Conservation (phyloP, 2,113 vertebrate genomes). For the Dasyurus viverrinus region DNA sequence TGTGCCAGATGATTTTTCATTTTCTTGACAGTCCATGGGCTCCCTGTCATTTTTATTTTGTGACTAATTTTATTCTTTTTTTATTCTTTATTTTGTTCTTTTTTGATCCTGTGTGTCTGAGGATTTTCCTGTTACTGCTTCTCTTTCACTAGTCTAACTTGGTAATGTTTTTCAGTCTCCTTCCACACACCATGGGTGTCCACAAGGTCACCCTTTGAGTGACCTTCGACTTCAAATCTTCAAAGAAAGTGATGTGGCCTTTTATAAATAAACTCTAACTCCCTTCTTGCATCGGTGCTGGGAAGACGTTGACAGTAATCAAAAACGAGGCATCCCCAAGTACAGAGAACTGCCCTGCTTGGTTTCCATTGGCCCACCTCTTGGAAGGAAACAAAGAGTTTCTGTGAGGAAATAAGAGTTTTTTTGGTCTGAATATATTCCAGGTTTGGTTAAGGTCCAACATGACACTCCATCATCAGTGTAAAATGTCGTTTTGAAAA, state of each 20-base stretch:
- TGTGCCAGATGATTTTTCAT: background rate
- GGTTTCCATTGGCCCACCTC: background rate
- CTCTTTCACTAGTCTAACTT: background rate
- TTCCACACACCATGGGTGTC: background rate
- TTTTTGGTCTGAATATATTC: conserved; percentile 4
- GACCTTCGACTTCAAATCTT: background rate
- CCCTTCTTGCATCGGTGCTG: background rate
- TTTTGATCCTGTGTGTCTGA: background rate
- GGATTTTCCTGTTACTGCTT: background rate
- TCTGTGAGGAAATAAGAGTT: background rate
- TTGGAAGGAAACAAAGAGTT: background rate
- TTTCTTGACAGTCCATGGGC: background rate
- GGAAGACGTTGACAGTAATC: background rate
- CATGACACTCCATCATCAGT: background rate
- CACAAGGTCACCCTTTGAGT: background rate
- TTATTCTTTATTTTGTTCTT: background rate
- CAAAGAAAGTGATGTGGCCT: background rate
- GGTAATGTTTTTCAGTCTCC: background rate
- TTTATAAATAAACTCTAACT: background rate
- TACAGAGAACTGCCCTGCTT: background rate
- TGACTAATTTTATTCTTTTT: too few relatives aligned
- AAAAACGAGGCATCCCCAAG: background rate
- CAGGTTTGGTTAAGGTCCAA: conserved; percentile 16
- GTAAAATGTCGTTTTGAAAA: conserved; percentile 9
- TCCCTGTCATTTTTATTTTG: background rate